A percentile compares a stretch with the other conserved stretches of the same genome.
These are phyloP conservation scores for Ecliptopera silaceata DNA, from an alignment of 2,888 invertebrate species.

Conservation along the genomic window DNA sequence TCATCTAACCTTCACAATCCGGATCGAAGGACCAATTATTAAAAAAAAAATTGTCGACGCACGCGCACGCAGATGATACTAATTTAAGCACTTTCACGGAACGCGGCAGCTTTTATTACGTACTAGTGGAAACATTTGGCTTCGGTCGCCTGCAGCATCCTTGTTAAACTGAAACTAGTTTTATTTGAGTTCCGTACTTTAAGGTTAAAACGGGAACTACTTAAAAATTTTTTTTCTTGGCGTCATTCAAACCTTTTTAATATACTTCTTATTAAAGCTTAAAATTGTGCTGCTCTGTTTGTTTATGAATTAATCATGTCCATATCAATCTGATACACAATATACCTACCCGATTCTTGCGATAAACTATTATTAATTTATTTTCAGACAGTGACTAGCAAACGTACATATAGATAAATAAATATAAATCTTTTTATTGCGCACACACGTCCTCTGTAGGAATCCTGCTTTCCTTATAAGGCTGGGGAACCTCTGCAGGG, in stretches of 20 bases:
- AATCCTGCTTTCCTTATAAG: slow-evolving; percentile 77
- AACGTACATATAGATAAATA: slow-evolving; percentile 51
- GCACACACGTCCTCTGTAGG: slow-evolving; percentile 69
- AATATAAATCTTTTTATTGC: slow-evolving; percentile 75
- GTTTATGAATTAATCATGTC: too few relatives aligned
- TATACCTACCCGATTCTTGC: not conserved
- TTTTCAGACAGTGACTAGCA: not conserved
- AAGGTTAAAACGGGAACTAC: too few relatives aligned
- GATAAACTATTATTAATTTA: not conserved
- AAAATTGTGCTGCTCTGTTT: too few relatives aligned
- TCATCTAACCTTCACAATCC: slow-evolving; percentile 16
- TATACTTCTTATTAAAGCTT: too few relatives aligned
- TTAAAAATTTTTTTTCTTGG: too few relatives aligned
- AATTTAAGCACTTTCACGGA: slow-evolving; percentile 65
- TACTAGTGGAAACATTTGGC: slow-evolving; percentile 11
- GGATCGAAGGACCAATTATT: slow-evolving; percentile 24
- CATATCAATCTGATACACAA: too few relatives aligned
- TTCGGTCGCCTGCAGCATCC: not conserved
- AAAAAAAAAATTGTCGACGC: slow-evolving; percentile 37
- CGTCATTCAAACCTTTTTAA: too few relatives aligned
- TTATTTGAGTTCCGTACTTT: too few relatives aligned
- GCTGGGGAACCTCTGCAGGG: slow-evolving; percentile 67
- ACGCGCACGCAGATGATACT: slow-evolving; percentile 58
- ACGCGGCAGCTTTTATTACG: slow-evolving; percentile 53
- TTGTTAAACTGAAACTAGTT: not conserved